phyloP scores from a whole-genome alignment of 2,113 vertebrate species.

The Bucco capensis region DNA sequence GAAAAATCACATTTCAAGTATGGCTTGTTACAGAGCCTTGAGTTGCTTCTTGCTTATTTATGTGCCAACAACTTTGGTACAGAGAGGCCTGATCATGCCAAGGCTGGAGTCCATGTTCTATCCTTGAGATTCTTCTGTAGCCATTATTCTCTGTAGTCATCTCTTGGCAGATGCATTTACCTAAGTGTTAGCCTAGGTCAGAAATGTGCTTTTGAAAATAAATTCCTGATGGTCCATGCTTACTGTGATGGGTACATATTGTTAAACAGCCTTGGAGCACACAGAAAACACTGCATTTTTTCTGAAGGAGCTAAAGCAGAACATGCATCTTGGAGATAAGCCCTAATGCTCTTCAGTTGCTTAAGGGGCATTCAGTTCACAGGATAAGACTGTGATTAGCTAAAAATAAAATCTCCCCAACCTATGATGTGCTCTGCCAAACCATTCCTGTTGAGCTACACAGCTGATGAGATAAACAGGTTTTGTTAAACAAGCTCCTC shows the following conservation, averaged over 20 bases:
- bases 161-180: not conserved
- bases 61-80: not conserved
- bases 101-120: not conserved
- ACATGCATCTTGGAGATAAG: not conserved
- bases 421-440: conserved; percentile 1
- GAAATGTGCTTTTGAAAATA: not conserved
- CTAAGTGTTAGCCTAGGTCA: not conserved
- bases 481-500: conserved; percentile 43
- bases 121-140: not conserved
- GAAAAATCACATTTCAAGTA: not conserved
- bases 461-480: conserved; percentile 45
- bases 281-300: not conserved
- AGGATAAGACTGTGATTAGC: not conserved
- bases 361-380: not conserved
- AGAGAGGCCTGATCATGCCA: not conserved
- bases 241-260: not conserved
- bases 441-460: conserved; percentile 9
- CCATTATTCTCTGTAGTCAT: not conserved
- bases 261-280: not conserved
- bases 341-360: not conserved
- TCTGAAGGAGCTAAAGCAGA: not conserved
- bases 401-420: not conserved
- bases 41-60: no score
- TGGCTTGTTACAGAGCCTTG: not conserved
- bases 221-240: not conserved